Base-by-base conservation (phyloP, 1,140 invertebrate species). In the Micrasema longulum region DNA sequence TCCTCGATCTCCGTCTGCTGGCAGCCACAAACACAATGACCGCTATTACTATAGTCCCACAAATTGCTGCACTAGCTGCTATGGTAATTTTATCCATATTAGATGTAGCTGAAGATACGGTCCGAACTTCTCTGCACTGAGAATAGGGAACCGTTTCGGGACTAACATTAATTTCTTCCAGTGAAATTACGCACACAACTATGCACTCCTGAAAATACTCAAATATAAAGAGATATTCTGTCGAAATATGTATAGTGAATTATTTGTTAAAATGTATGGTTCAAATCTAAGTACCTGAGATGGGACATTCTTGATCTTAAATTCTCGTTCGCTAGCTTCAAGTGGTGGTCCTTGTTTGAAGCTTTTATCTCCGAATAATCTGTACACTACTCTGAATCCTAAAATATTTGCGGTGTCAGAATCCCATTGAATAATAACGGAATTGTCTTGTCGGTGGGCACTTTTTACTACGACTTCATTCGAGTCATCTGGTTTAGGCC, bases 1-100 rank as follows among this genome's bases (percentile, higher is more conserved):
- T 93, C 35, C 91, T 86, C 0, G 91, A 90, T 43, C 92, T 85
- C 63, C 91, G 87, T 67, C 92, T 87, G 74, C 92, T 93, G 12
- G 94, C 93, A 35, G 93, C 93, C 31, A 96, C 90, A 79, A 97
- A 96, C 62, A 97, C 89, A 62, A 96, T 90, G 9, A 93, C 91
- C 1, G 93, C 95, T 26, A 96, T 89, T 41, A 96, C 91, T 71
- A 97, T 95, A 20, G 94, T 95, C n/a, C 92, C 93, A 80, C 93
- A 96, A 77, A 97, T 95, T n/a, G 94, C 94, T 7, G 95, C 95
- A 77, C 93, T 95, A 1, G 95, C 95, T 10, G 92, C 95, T 76
- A 97, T 97, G 20, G 95, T 96, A 77, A 97, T 95, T 80, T 95
- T 96, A 80, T 97, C 95, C 91, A 97, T 95, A 82, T 95, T 94